These are phyloP conservation scores for Rhyacichthys aspro DNA, from an alignment of 2,797 vertebrate genomes.

Conservation along the genomic window DNA sequence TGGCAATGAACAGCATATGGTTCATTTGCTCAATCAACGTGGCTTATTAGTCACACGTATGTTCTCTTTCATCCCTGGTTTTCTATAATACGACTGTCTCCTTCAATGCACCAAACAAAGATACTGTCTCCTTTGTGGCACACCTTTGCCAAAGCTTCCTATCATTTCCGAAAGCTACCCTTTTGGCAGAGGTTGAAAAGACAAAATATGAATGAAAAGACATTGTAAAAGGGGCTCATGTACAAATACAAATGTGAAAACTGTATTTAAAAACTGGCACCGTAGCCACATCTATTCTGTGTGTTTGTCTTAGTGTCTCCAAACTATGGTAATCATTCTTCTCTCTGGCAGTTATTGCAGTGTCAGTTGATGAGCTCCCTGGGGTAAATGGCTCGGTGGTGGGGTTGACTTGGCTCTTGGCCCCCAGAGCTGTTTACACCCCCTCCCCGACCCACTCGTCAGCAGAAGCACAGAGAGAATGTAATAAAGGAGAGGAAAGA, in stretches of 20 bases:
- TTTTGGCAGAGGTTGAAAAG: not conserved
- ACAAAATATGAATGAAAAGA: not conserved
- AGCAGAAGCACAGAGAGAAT: slow-evolving; percentile 18
- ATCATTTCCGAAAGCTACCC: not conserved
- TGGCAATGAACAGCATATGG: too few relatives aligned
- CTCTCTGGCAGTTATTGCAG: slow-evolving; percentile 44
- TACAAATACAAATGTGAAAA: not conserved
- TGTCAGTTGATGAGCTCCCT: slow-evolving; percentile 49
- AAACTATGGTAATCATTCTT: slow-evolving; percentile 13
- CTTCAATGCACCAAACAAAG: too few relatives aligned
- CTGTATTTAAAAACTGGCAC: not conserved
- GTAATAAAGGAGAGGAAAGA: slow-evolving; percentile 24
- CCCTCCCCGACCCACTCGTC: slow-evolving; percentile 25
- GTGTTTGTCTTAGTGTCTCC: not conserved
- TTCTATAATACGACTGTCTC: too few relatives aligned
- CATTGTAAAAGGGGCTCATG: not conserved
- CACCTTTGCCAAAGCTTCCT: too few relatives aligned
- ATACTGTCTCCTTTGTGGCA: too few relatives aligned
- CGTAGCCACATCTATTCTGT: slow-evolving; percentile 8
- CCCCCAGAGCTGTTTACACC: slow-evolving; percentile 50
- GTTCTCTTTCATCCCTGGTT: too few relatives aligned
- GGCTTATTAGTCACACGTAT: too few relatives aligned
- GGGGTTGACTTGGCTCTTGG: not conserved
- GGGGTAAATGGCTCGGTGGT: slow-evolving; percentile 15
- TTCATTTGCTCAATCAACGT: too few relatives aligned